A percentile compares a stretch with the other conserved stretches of the same genome.
Evolutionary conservation across 2,797 vertebrate species (phyloP).

Genomic region (Yasuhikotakia modesta): DNA sequence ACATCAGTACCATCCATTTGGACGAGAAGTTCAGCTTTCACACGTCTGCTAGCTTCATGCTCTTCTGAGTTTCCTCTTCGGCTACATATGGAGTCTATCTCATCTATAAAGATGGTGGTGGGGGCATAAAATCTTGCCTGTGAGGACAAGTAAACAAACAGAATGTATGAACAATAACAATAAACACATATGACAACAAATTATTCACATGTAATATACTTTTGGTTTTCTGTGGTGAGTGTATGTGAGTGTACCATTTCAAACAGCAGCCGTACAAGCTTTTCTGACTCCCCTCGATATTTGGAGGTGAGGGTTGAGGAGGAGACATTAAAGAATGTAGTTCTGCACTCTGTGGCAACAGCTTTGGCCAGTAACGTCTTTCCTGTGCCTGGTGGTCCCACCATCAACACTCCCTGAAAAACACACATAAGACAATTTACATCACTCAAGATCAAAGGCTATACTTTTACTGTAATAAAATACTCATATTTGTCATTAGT

Average conservation of each 20-base stretch:
- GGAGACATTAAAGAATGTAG: constrained; percentile 97
- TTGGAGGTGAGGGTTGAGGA: constrained; percentile 98
- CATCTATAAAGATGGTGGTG: constrained; percentile 97
- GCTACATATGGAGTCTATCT: constrained; percentile 98
- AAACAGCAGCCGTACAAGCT: constrained; percentile 94
- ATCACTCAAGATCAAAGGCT: no score
- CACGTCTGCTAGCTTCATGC: constrained; percentile 94
- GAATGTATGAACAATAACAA: constrained; percentile 1
- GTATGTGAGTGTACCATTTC: constrained; percentile 86
- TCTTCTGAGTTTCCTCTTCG: constrained; percentile 96
- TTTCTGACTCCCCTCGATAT: constrained; percentile 98
- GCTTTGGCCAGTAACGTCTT: constrained; percentile 98
- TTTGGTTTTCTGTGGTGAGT: neutral
- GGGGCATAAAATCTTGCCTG: constrained; percentile 97
- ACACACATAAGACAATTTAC: no score
- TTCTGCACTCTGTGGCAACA: constrained; percentile 97
- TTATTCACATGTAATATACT: neutral
- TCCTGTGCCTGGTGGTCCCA: constrained; percentile 95
- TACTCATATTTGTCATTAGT: neutral
- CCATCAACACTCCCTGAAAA: constrained; percentile 93
- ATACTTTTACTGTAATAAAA: neutral
- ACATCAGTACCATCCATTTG: constrained; percentile 92
- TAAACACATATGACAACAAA: neutral
- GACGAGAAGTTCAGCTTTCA: constrained; percentile 95
- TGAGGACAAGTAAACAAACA: constrained; percentile 12